phyloP scores from a whole-genome alignment of 1,140 invertebrate genomes.

The Papilio glaucus region DNA sequence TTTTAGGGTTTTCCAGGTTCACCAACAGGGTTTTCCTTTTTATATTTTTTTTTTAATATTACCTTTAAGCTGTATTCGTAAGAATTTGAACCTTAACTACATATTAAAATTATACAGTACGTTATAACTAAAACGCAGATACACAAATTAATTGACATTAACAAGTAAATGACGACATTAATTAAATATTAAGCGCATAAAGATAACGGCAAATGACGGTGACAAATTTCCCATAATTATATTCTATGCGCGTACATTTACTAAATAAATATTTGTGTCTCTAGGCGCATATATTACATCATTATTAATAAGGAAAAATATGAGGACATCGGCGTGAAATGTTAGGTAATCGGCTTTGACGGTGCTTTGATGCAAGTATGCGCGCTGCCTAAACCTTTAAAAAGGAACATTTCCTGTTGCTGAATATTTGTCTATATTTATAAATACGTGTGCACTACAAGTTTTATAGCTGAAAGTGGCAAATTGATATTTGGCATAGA shows the following conservation, averaged over 20 bases:
- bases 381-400: background rate
- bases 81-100: too few relatives aligned
- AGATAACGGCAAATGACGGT: background rate
- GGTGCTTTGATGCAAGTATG: background rate
- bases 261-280: background rate
- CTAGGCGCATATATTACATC: slow-evolving; percentile 6
- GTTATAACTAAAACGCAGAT: background rate
- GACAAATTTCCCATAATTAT: background rate
- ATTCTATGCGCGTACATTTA: background rate
- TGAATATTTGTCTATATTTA: background rate
- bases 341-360: background rate
- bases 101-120: background rate
- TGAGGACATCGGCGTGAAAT: background rate
- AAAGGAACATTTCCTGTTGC: background rate
- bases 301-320: slow-evolving; percentile 30
- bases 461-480: background rate
- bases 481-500: too few relatives aligned
- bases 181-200: background rate
- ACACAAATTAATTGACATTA: background rate
- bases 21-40: too few relatives aligned
- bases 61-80: too few relatives aligned
- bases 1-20: too few relatives aligned
- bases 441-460: background rate
- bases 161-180: background rate
- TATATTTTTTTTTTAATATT: too few relatives aligned